Percentiles rank a stretch among this genome's conserved stretches.
phyloP scores from a whole-genome alignment of 2,113 vertebrate species.

The Opisthocomus hoazin region DNA sequence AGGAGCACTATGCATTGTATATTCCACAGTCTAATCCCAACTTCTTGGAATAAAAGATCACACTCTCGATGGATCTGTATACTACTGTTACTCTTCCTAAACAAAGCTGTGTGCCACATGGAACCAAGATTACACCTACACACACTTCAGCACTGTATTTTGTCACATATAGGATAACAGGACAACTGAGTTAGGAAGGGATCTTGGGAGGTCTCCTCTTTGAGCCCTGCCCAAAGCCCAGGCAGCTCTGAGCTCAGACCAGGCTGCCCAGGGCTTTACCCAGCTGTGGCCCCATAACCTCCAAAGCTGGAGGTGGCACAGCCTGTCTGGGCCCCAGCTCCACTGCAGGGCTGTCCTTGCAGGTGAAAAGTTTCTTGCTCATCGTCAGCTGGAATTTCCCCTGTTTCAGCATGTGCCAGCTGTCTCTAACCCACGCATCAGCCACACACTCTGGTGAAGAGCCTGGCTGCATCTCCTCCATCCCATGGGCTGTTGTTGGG shows the following conservation, averaged over 20 bases:
- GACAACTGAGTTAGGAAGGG: background rate
- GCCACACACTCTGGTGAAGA: background rate
- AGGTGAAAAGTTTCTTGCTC: background rate
- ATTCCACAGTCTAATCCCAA: background rate
- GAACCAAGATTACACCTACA: background rate
- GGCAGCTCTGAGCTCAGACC: background rate
- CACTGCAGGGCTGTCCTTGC: background rate
- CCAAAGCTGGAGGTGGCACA: background rate
- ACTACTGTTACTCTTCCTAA: background rate
- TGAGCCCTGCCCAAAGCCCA: background rate
- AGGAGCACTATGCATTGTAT: background rate
- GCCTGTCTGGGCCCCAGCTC: rapidly evolving
- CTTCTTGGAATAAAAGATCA: background rate
- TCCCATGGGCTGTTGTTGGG: background rate
- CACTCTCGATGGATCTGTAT: background rate
- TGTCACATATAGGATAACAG: background rate
- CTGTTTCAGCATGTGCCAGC: background rate
- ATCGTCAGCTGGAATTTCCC: background rate
- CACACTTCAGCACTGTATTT: background rate
- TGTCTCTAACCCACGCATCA: background rate
- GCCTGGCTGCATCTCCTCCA: no score
- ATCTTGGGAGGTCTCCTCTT: background rate
- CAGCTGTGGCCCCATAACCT: background rate
- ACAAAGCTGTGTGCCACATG: background rate
- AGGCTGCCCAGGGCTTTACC: background rate